phyloP scores from a whole-genome alignment of 2,888 invertebrate species.

The Drosophila eohydei region DNA sequence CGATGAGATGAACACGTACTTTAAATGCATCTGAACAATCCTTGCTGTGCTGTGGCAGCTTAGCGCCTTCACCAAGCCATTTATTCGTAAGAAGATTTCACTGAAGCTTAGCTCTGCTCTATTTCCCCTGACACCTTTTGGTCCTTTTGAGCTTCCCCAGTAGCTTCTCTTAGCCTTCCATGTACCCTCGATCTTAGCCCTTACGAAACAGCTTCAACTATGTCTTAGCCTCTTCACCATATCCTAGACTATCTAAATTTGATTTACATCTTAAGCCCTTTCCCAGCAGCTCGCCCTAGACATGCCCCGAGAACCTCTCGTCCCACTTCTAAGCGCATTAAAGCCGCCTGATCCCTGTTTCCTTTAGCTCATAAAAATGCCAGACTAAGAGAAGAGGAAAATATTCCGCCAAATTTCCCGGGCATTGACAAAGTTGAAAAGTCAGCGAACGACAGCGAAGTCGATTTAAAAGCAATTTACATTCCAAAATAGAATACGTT shows the following conservation, averaged over 20 bases:
- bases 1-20: neutral
- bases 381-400: constrained; percentile 20
- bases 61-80: too few relatives aligned
- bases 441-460: constrained; percentile 32
- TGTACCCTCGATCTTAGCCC: too few relatives aligned
- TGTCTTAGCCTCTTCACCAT: too few relatives aligned
- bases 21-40: too few relatives aligned
- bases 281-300: neutral
- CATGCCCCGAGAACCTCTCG: neutral
- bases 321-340: constrained; percentile 27
- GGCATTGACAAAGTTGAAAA: constrained; percentile 63
- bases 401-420: constrained; percentile 26
- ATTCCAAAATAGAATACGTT: constrained; percentile 64
- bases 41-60: too few relatives aligned
- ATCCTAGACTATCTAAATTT: neutral
- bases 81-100: too few relatives aligned
- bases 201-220: too few relatives aligned
- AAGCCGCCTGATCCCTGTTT: constrained; percentile 15
- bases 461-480: constrained; percentile 76
- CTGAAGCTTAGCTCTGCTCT: too few relatives aligned
- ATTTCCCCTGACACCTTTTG: too few relatives aligned
- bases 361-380: constrained; percentile 63
- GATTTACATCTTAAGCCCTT: constrained; percentile 2
- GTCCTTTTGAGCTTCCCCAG: too few relatives aligned
- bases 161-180: too few relatives aligned